Percentiles rank a stretch among this genome's conserved stretches.
Conservation (phyloP, 2,888 invertebrate species). For the Axea sp. region DNA sequence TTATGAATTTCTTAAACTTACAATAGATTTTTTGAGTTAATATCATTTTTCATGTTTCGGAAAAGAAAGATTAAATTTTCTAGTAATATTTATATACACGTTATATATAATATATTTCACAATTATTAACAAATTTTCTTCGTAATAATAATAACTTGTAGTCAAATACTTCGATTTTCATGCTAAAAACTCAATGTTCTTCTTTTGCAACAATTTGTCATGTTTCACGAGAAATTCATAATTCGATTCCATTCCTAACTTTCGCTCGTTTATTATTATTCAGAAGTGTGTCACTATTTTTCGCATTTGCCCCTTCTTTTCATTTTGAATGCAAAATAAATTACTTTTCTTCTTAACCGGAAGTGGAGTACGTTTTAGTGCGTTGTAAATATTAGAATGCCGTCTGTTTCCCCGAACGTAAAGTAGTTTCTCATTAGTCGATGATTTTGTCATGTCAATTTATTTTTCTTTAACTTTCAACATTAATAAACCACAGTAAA, state of each 20-base stretch:
- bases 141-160: too few species aligned
- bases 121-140: too few species aligned
- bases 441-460: slow-evolving; percentile 7
- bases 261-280: slow-evolving; percentile 45
- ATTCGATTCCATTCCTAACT: slow-evolving; percentile 5
- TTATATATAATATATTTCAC: too few species aligned
- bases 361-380: slow-evolving; percentile 56
- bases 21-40: too few species aligned
- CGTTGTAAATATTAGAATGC: slow-evolving; percentile 47
- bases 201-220: too few species aligned
- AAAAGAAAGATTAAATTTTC: too few species aligned
- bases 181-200: too few species aligned
- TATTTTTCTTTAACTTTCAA: not conserved
- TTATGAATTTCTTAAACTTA: too few species aligned
- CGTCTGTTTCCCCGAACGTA: slow-evolving; percentile 16
- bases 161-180: too few species aligned
- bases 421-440: slow-evolving; percentile 27
- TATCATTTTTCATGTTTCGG: too few species aligned
- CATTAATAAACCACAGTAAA: too few species aligned
- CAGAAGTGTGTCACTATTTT: slow-evolving; percentile 46
- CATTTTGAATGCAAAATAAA: slow-evolving; percentile 65
- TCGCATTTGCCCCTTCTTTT: slow-evolving; percentile 21
- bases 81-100: too few species aligned
- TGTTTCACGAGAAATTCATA: slow-evolving; percentile 10
- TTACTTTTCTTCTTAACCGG: slow-evolving; percentile 66